These are phyloP conservation scores for Polydrusus pterygomalis DNA, from an alignment of 2,888 invertebrate genomes.

Conservation along the genomic window DNA sequence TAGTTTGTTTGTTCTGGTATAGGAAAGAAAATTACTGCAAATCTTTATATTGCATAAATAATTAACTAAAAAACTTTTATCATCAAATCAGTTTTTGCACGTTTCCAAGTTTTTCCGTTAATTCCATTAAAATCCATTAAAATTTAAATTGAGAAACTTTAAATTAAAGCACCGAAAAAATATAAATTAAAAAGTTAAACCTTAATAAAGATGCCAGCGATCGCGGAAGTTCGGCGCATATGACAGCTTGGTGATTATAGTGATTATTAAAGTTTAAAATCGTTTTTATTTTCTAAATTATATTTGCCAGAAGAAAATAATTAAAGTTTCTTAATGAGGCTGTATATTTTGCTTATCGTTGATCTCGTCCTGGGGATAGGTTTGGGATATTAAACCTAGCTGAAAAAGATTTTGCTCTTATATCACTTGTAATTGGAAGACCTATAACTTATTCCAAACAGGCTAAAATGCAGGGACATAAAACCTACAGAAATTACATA, in stretches of 20 bases:
- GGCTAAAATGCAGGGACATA: too few relatives aligned
- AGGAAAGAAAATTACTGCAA: not conserved
- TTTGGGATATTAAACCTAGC: too few relatives aligned
- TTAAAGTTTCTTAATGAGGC: too few relatives aligned
- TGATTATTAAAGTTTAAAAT: slow-evolving; percentile 1
- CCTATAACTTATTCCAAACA: too few relatives aligned
- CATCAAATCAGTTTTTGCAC: slow-evolving; percentile 5
- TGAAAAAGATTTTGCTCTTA: too few relatives aligned
- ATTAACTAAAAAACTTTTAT: not conserved
- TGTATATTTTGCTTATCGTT: too few relatives aligned
- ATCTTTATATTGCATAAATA: not conserved
- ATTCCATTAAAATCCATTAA: slow-evolving; percentile 12
- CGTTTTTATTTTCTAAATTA: too few relatives aligned
- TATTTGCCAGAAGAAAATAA: too few relatives aligned
- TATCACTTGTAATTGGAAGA: too few relatives aligned
- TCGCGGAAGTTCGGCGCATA: not conserved
- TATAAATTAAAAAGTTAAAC: slow-evolving; percentile 10
- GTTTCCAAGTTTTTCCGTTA: not conserved
- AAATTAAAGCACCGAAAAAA: slow-evolving; percentile 8
- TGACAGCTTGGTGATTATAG: not conserved
- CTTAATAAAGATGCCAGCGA: not conserved
- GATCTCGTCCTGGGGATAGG: too few relatives aligned
- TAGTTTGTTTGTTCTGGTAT: too few relatives aligned
- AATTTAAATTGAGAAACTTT: slow-evolving; percentile 13
- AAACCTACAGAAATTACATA: too few relatives aligned